Conservation (phyloP, 2,797 vertebrate species). For the Denticeps clupeoides region DNA sequence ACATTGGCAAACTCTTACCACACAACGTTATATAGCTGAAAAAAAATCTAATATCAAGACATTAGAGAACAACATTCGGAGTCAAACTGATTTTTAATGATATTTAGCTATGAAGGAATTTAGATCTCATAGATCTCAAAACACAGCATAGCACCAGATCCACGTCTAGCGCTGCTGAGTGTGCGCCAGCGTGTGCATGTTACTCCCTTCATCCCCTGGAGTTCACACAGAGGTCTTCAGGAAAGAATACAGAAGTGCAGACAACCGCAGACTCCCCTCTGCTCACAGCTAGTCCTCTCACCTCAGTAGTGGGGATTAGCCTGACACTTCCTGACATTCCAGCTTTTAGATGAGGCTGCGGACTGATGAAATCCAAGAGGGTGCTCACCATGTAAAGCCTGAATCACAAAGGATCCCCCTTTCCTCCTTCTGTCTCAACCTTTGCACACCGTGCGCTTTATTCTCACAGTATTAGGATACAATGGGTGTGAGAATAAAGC, state of each 20-base stretch:
- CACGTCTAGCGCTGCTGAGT: too few species aligned
- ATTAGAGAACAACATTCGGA: too few species aligned
- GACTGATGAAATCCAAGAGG: conserved; percentile 44
- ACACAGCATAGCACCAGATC: too few species aligned
- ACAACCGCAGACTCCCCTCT: conserved; percentile 34
- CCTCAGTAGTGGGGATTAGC: conserved; percentile 47
- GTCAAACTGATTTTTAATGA: too few species aligned
- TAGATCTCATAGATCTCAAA: too few species aligned
- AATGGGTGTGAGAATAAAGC: conserved; percentile 31
- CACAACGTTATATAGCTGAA: too few species aligned
- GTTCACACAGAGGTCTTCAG: conserved; percentile 11
- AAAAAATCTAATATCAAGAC: too few species aligned
- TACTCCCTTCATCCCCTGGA: background rate
- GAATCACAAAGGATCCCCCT: background rate
- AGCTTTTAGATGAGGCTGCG: conserved; percentile 45
- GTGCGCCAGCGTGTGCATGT: background rate
- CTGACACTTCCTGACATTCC: conserved; percentile 47
- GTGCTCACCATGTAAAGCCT: conserved; percentile 35
- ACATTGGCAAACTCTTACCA: too few species aligned
- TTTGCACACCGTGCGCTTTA: conserved; percentile 31
- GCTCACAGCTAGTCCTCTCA: conserved; percentile 26
- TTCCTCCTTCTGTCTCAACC: conserved; percentile 22
- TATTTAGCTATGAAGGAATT: too few species aligned
- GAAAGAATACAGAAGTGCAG: conserved; percentile 17
- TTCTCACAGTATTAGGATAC: conserved; percentile 18